Conservation (phyloP, 2,113 vertebrate genomes). For the Menidia beryllina region DNA sequence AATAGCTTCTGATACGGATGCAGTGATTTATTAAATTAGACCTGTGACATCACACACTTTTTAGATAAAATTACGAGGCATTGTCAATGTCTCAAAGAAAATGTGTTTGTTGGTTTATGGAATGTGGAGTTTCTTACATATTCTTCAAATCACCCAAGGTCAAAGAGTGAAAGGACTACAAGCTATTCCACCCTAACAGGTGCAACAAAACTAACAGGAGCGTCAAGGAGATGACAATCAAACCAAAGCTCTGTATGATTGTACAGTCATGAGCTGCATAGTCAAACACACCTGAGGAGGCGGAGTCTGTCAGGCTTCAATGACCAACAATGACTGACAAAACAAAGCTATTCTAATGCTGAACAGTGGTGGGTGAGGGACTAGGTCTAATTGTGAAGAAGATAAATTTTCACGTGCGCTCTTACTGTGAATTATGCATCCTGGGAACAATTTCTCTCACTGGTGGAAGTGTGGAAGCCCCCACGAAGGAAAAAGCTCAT, state of each 20-base stretch:
- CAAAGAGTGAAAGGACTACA: background rate
- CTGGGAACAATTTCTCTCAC: background rate
- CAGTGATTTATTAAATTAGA: background rate
- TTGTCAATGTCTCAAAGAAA: background rate
- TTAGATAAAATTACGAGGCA: background rate
- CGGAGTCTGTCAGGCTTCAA: conserved; percentile 6
- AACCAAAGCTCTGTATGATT: conserved; percentile 5
- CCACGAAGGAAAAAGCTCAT: background rate
- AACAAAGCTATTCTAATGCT: conserved; percentile 12
- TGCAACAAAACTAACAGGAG: conserved; percentile 44
- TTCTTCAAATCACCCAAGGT: background rate
- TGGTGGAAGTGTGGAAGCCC: background rate
- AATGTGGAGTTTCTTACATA: background rate
- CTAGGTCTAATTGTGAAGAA: background rate
- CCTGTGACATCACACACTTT: background rate
- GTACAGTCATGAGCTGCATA: background rate
- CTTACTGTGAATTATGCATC: background rate
- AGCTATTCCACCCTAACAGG: conserved; percentile 20
- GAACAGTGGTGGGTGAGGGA: conserved; percentile 1
- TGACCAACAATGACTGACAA: conserved; percentile 21
- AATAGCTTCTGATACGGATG: too few relatives aligned
- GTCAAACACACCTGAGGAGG: conserved; percentile 20
- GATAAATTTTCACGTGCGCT: conserved; percentile 1
- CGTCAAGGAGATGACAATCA: conserved; percentile 18
- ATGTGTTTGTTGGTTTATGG: background rate